phyloP scores from a whole-genome alignment of 2,888 invertebrate genomes.

The Camptogramma bilineatum region DNA sequence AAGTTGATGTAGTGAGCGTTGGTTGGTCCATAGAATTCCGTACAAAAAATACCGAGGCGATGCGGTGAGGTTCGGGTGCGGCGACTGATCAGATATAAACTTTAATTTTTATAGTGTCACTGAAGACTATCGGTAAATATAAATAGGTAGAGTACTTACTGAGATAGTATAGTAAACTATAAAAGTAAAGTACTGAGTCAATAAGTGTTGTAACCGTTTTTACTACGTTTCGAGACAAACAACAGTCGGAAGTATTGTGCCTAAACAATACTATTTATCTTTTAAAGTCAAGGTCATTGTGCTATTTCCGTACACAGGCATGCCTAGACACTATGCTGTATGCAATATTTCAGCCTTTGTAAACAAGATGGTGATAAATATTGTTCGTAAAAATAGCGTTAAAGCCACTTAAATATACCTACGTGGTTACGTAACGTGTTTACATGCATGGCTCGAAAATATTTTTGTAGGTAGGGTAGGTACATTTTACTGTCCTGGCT shows the following conservation, averaged over 20 bases:
- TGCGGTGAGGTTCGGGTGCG: no score
- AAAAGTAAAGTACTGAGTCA: neutral
- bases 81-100: no score
- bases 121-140: neutral
- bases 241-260: neutral
- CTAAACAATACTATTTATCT: neutral
- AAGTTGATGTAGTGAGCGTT: no score
- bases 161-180: neutral
- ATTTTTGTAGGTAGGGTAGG: conserved; percentile 14
- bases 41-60: no score
- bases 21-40: no score
- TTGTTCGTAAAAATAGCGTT: conserved; percentile 14
- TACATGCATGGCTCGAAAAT: conserved; percentile 6
- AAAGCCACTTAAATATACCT: conserved; percentile 16
- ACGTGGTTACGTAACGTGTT: conserved; percentile 12
- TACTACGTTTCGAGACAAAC: neutral
- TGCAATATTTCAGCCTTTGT: conserved; percentile 8
- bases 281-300: neutral
- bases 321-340: neutral
- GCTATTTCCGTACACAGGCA: neutral
- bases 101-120: neutral
- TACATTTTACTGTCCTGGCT: neutral
- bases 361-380: conserved; percentile 7
- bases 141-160: no score
- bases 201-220: neutral